Percentiles rank a stretch among this genome's conserved stretches.
Conservation (phyloP, 2,797 vertebrate species). For the Pangasius mekongensis region DNA sequence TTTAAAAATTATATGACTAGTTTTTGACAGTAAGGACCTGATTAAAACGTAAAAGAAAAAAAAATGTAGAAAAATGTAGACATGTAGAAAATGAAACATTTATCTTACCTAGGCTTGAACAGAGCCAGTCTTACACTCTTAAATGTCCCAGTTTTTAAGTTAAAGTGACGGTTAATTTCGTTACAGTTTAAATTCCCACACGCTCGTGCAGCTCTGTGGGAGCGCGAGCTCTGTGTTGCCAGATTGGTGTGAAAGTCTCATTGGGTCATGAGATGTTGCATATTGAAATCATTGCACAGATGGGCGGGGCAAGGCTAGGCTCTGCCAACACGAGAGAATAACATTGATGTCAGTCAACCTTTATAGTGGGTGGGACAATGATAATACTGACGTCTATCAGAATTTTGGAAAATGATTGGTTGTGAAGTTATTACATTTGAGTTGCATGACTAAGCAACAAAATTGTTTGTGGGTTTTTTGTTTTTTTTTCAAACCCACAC, state of each 20-base stretch:
- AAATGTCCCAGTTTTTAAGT: neutral
- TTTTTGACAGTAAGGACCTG: neutral
- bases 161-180: neutral
- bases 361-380: neutral
- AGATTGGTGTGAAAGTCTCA: conserved; percentile 2
- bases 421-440: neutral
- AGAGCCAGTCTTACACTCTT: conserved; percentile 52
- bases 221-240: conserved; percentile 36
- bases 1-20: neutral
- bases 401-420: neutral
- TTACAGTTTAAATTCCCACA: conserved; percentile 5
- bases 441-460: neutral
- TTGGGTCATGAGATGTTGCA: neutral
- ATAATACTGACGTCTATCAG: neutral
- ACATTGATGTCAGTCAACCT: neutral
- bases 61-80: neutral
- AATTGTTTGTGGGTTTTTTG: neutral
- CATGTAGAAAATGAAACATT: neutral
- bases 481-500: neutral
- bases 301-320: neutral
- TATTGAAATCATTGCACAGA: neutral
- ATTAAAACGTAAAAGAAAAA: neutral
- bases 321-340: neutral
- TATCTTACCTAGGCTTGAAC: conserved; percentile 53
- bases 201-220: neutral